These are phyloP conservation scores for Cirrhinus mrigala DNA, from an alignment of 2,797 vertebrate genomes.

Conservation along the genomic window DNA sequence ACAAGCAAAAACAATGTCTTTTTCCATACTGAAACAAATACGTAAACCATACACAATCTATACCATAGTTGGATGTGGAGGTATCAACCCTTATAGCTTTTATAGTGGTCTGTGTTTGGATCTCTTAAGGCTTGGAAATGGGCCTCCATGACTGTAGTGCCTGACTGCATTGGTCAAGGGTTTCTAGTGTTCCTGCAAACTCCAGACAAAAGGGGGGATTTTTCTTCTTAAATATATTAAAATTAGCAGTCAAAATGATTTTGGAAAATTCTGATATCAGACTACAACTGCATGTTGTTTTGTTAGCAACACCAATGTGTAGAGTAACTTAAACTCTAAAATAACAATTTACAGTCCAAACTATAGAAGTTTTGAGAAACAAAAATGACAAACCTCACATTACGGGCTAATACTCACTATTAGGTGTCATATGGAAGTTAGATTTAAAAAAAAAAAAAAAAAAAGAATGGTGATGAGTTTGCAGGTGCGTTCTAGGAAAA, in stretches of 20 bases:
- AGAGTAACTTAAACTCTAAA: not conserved
- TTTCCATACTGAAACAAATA: constrained; percentile 53
- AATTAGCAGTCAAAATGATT: not conserved
- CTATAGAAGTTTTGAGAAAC: not conserved
- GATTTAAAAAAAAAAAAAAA: not conserved
- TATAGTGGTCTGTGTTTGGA: constrained; percentile 62
- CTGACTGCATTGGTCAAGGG: constrained; percentile 63
- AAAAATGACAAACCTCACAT: not conserved
- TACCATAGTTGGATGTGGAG: constrained; percentile 65
- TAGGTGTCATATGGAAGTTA: not conserved
- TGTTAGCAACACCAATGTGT: not conserved
- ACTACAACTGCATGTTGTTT: not conserved
- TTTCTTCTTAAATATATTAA: not conserved
- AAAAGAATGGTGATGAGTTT: not conserved
- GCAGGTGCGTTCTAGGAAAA: constrained; percentile 44
- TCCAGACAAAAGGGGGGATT: not conserved
- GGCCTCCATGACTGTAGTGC: constrained; percentile 61
- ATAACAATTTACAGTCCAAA: not conserved
- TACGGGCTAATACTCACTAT: not conserved
- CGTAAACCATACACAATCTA: constrained; percentile 65
- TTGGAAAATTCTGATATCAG: not conserved
- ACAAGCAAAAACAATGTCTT: constrained; percentile 52
- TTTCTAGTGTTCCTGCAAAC: constrained; percentile 45
- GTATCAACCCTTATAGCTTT: constrained; percentile 67
- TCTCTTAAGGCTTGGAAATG: constrained; percentile 78